Conservation (phyloP, 2,113 vertebrate genomes). For the Clinocottus analis region DNA sequence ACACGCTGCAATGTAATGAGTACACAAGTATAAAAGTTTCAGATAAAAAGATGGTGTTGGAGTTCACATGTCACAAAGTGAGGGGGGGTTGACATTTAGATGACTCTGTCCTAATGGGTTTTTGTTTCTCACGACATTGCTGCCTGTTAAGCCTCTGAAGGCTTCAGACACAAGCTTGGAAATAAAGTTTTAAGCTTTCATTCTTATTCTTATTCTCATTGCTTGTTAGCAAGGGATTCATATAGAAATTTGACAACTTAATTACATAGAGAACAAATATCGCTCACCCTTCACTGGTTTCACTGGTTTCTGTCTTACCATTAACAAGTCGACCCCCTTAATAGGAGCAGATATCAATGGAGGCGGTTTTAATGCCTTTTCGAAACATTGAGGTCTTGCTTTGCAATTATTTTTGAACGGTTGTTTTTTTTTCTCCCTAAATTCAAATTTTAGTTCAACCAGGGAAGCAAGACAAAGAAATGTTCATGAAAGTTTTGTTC, state of each 20-base stretch:
- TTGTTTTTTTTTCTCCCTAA: constrained; percentile 16
- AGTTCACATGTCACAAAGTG: constrained; percentile 25
- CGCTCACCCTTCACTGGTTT: constrained; percentile 52
- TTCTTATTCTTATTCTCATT: constrained; percentile 41
- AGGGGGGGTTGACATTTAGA: constrained; percentile 48
- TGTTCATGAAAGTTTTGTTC: constrained; percentile 40
- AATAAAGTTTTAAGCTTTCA: constrained; percentile 57
- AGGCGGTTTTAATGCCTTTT: constrained; percentile 21
- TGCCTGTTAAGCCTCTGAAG: constrained; percentile 45
- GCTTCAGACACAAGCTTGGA: constrained; percentile 43
- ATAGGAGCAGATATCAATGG: constrained; percentile 25
- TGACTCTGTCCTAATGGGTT: constrained; percentile 48
- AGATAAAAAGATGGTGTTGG: constrained; percentile 28
- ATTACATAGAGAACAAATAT: constrained; percentile 58
- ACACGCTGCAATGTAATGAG: constrained; percentile 8
- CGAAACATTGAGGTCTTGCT: constrained; percentile 15
- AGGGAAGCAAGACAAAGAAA: background rate
- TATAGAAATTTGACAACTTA: constrained; percentile 68
- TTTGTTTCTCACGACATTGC: constrained; percentile 40
- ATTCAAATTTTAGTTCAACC: constrained; percentile 3
- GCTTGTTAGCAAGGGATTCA: constrained; percentile 57
- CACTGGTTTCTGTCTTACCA: constrained; percentile 43
- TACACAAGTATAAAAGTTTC: background rate
- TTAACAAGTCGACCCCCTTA: constrained; percentile 22
- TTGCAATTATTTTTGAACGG: constrained; percentile 33